Evolutionary conservation across 2,888 invertebrate genomes (phyloP), one percentile per base, ranked within the genome.

Genomic region (Ligdia adustata): DNA sequence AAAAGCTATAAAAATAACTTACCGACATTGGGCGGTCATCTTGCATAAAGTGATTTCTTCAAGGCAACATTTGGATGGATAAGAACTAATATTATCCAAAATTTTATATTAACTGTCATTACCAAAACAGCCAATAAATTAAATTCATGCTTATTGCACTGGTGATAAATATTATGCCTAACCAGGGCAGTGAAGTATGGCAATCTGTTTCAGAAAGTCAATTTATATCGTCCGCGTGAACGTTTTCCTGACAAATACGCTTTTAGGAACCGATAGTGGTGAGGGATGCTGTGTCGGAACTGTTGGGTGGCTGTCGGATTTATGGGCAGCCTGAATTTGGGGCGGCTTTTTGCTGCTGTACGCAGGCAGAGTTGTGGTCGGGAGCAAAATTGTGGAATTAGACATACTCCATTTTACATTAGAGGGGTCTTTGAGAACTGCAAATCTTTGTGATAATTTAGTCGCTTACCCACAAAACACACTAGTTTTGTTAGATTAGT

Each of bases 241-340:
- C 39, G 38, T 62, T 57, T 56, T 42, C 51, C 55, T 47, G 58
- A 58, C 57, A 55, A 62, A 60, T 57, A 55, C 45, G 42, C 55
- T 49, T 52, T 49, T 48, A 55, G 53, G 40, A 49, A 39, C 55
- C 52, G 59, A 59, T 61, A 55, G 52, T 52, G 57, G 48, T 57
- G 55, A 61, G 41, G 47, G 58, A 61, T 54, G 55, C 29, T 27
- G 38, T 29, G 34, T 26, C 37, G 38, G 35, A 42, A 38, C 55
- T 40, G 29, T 35, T 31, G 46, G 46, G 34, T 13, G 26, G 31
- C 22, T 9, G 20, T 14, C 6, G 13, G 47, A 60, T 58, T 60
- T 56, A 58, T 58, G 26, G 29, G 29, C 29, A 15, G 43, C 40
- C 22, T 22, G 22, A 22, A 7, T 22, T 22, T 22, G n/a, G 22